Percentiles rank a stretch among this genome's conserved stretches.
Evolutionary conservation across 2,113 vertebrate species (phyloP).

Genomic region (Cryptomyrus ogoouensis): DNA sequence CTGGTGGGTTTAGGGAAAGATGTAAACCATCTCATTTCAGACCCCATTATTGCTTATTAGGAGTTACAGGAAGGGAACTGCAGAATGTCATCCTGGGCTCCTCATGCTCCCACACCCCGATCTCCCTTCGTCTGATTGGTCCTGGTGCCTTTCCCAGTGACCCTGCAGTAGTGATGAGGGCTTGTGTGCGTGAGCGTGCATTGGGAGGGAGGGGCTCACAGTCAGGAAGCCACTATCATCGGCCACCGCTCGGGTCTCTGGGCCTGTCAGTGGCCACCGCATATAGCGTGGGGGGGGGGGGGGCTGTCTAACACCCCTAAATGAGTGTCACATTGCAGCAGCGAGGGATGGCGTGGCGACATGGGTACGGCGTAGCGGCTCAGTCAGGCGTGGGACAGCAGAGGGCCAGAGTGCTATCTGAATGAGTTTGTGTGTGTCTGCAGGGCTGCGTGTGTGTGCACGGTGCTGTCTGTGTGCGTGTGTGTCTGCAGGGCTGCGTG

Average conservation of each 20-base stretch:
- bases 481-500: too few species aligned
- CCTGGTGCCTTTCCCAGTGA: neutral
- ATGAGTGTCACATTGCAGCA: neutral
- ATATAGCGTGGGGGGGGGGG: neutral
- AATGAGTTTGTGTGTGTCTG: neutral
- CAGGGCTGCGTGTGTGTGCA: neutral
- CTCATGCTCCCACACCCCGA: neutral
- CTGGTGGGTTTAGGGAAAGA: neutral
- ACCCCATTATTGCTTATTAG: neutral
- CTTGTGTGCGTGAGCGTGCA: neutral
- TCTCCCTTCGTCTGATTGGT: neutral
- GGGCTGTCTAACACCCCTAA: neutral
- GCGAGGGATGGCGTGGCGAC: neutral
- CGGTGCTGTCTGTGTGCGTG: too few species aligned
- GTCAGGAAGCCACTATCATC: neutral
- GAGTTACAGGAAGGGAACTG: neutral
- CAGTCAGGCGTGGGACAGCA: neutral
- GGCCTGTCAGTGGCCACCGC: neutral
- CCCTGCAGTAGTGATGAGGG: neutral
- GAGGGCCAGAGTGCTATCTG: neutral
- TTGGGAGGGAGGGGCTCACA: neutral
- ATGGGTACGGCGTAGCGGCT: neutral
- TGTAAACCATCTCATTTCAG: neutral
- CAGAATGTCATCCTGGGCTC: neutral
- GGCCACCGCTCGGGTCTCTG: neutral